Percentiles rank a stretch among this genome's conserved stretches.
These are phyloP conservation scores for Cremastobaeus sp. DNA, from an alignment of 2,888 invertebrate genomes.

Conservation along the genomic window DNA sequence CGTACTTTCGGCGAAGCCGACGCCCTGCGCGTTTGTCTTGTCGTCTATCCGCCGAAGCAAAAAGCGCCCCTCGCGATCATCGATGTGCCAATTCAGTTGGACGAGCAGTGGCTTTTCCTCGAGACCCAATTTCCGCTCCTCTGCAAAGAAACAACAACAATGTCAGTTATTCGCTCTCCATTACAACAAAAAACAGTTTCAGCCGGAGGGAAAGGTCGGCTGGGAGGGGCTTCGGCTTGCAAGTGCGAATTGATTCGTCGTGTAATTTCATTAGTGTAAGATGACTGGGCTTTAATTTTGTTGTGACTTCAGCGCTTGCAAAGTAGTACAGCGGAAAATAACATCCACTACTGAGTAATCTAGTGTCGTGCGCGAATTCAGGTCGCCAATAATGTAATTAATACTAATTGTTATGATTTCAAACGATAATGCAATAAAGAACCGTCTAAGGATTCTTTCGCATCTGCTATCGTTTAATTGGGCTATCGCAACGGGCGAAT, in stretches of 20 bases:
- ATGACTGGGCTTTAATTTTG: too few species aligned
- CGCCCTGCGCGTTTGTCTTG: constrained; percentile 85
- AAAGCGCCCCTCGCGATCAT: constrained; percentile 98
- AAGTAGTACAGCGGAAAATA: background rate
- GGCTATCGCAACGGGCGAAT: too few species aligned
- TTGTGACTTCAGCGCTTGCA: too few species aligned
- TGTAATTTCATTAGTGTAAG: too few species aligned
- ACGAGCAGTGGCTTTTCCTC: constrained; percentile 97
- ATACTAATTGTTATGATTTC: background rate
- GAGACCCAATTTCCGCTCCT: constrained; percentile 92
- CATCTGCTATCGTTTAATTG: too few species aligned
- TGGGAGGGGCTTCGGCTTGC: too few species aligned
- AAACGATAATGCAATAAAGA: background rate
- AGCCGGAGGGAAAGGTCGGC: too few species aligned
- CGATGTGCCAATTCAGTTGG: constrained; percentile 99
- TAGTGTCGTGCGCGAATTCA: background rate
- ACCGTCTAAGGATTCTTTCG: background rate
- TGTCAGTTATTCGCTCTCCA: too few species aligned
- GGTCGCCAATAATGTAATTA: background rate
- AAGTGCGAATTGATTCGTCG: too few species aligned
- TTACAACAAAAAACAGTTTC: too few species aligned
- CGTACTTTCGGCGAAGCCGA: constrained; percentile 85
- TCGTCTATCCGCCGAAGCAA: constrained; percentile 93
- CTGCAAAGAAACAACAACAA: constrained; percentile 76
- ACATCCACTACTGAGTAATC: background rate